phyloP scores from a whole-genome alignment of 2,888 invertebrate species.

The Pyrochroa serraticornis region DNA sequence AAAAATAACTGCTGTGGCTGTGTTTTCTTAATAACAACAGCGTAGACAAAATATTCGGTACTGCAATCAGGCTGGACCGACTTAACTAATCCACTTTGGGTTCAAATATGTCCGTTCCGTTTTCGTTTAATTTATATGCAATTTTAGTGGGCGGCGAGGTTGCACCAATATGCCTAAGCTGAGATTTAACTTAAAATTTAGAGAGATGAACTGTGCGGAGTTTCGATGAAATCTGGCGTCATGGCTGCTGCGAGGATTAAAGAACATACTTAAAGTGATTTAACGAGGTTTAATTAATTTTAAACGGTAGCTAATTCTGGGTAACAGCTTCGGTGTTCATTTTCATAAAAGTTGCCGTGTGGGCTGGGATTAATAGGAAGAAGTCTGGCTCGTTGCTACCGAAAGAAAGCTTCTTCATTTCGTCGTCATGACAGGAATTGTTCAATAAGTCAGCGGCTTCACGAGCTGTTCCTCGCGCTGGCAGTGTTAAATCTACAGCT shows the following conservation, averaged over 20 bases:
- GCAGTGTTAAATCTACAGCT: conserved; percentile 50
- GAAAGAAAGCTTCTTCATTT: conserved; percentile 29
- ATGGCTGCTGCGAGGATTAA: neutral
- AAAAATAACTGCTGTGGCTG: too few relatives aligned
- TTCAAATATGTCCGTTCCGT: too few relatives aligned
- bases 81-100: too few relatives aligned
- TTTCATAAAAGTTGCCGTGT: conserved; percentile 1
- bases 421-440: conserved; percentile 41
- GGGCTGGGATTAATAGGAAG: conserved; percentile 16
- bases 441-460: conserved; percentile 49
- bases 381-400: conserved; percentile 8
- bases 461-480: conserved; percentile 30
- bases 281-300: conserved; percentile 5
- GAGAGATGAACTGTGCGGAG: too few relatives aligned
- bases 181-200: too few relatives aligned
- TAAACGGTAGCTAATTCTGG: neutral
- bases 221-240: too few relatives aligned
- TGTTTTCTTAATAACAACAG: too few relatives aligned
- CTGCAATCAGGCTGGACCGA: too few relatives aligned
- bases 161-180: too few relatives aligned
- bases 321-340: conserved; percentile 1
- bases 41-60: too few relatives aligned
- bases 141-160: too few relatives aligned
- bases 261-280: conserved; percentile 1
- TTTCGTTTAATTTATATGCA: too few relatives aligned